Evolutionary conservation across 2,888 invertebrate genomes (phyloP).

Genomic region (Pomacea canaliculata): DNA sequence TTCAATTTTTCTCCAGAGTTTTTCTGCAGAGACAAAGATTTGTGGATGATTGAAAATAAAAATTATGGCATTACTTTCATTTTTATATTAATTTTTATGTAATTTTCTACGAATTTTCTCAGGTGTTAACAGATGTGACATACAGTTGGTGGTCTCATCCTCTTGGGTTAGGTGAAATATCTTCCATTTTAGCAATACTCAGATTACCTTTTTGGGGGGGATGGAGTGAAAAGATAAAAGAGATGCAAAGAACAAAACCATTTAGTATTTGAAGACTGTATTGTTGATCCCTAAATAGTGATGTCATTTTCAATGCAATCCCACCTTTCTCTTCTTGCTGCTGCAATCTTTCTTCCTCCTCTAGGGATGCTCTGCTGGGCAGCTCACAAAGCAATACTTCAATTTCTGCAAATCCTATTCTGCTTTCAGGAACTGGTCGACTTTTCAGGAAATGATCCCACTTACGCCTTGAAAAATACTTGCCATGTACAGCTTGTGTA

Average conservation of each 20-base stretch:
- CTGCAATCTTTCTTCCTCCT: slow-evolving; percentile 51
- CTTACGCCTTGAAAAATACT: slow-evolving; percentile 55
- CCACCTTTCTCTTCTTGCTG: slow-evolving; percentile 52
- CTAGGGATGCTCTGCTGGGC: slow-evolving; percentile 50
- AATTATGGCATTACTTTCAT: not conserved
- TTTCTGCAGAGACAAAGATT: slow-evolving; percentile 24
- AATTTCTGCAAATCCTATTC: slow-evolving; percentile 64
- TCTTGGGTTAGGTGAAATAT: too few relatives aligned
- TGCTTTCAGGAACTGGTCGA: slow-evolving; percentile 58
- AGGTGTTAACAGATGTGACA: too few relatives aligned
- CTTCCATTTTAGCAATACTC: too few relatives aligned
- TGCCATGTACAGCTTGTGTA: slow-evolving; percentile 62
- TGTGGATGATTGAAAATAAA: not conserved
- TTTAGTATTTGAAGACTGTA: too few relatives aligned
- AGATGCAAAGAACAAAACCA: too few relatives aligned
- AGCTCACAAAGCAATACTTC: slow-evolving; percentile 67
- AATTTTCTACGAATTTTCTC: too few relatives aligned
- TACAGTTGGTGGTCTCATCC: too few relatives aligned
- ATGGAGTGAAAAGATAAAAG: too few relatives aligned
- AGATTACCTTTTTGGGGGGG: too few relatives aligned
- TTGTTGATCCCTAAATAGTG: too few relatives aligned
- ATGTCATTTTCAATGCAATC: too few relatives aligned
- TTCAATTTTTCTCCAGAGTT: slow-evolving; percentile 26
- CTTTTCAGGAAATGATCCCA: slow-evolving; percentile 61
- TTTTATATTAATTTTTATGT: too few relatives aligned